Evolutionary conservation across 2,888 invertebrate genomes (phyloP).

Genomic region (Nyleta sp.): DNA sequence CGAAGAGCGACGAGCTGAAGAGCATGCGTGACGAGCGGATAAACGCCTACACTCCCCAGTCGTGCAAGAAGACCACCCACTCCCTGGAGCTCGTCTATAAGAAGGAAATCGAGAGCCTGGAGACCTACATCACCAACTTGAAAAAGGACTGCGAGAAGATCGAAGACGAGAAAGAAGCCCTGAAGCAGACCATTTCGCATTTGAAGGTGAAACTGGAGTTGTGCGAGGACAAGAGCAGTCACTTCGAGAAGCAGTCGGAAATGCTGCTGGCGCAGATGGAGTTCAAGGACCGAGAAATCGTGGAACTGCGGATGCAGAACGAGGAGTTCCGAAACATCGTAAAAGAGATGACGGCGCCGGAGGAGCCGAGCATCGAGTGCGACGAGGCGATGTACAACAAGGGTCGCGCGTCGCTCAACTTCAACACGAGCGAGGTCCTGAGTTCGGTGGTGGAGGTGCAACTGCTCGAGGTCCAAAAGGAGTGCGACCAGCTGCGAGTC

Average conservation of each 20-base stretch:
- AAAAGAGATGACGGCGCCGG: conserved; percentile 71
- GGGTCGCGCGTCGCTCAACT: conserved; percentile 50
- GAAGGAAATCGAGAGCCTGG: conserved; percentile 84
- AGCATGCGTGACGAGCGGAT: conserved; percentile 77
- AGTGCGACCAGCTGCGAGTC: conserved; percentile 71
- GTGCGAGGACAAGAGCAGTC: conserved; percentile 71
- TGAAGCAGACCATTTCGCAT: conserved; percentile 80
- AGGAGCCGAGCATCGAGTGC: conserved; percentile 77
- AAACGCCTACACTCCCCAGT: conserved; percentile 75
- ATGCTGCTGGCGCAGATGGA: conserved; percentile 70
- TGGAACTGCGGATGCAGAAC: conserved; percentile 71
- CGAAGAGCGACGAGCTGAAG: conserved; percentile 80
- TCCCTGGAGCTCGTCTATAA: conserved; percentile 76
- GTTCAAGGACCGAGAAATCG: conserved; percentile 74
- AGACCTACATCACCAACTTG: conserved; percentile 83
- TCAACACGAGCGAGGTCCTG: conserved; percentile 75
- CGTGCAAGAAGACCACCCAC: conserved; percentile 76
- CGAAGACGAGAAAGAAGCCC: conserved; percentile 83
- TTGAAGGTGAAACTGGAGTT: conserved; percentile 63
- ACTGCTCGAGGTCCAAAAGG: conserved; percentile 80
- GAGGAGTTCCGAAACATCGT: conserved; percentile 75
- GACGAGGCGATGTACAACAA: conserved; percentile 67
- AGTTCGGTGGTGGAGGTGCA: conserved; percentile 80
- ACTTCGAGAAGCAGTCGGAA: conserved; percentile 71
- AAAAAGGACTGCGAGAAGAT: conserved; percentile 84